Conservation (phyloP, 2,888 invertebrate species). For the Agonopterix heracliana region DNA sequence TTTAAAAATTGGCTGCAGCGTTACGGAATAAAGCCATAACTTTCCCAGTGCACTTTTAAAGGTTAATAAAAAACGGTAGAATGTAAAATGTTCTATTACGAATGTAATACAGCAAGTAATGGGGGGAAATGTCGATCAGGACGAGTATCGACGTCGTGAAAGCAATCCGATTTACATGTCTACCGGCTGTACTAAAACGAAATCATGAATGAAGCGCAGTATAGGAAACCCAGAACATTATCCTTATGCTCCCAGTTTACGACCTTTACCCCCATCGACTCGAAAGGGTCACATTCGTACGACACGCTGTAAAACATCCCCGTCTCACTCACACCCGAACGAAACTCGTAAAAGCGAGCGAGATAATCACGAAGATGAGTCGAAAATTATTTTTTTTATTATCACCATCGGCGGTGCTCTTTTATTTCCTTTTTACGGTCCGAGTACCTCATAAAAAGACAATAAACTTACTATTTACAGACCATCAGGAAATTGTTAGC, state of each 20-base stretch:
- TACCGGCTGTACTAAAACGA: slow-evolving; percentile 70
- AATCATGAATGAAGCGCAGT: slow-evolving; percentile 76
- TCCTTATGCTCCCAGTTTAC: slow-evolving; percentile 77
- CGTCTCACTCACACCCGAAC: slow-evolving; percentile 48
- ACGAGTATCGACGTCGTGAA: slow-evolving; percentile 59
- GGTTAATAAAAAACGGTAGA: slow-evolving; percentile 3
- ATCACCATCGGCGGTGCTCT: slow-evolving; percentile 77
- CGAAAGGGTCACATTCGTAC: slow-evolving; percentile 70
- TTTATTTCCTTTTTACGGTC: slow-evolving; percentile 78
- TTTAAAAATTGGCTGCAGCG: background rate
- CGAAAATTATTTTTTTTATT: slow-evolving; percentile 77
- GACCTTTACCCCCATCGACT: slow-evolving; percentile 75
- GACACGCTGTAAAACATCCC: slow-evolving; percentile 59
- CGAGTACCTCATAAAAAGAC: slow-evolving; percentile 78
- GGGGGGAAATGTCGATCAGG: slow-evolving; percentile 48
- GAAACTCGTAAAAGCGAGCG: slow-evolving; percentile 57
- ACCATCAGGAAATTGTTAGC: slow-evolving; percentile 77
- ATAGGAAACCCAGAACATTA: slow-evolving; percentile 75
- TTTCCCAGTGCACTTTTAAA: slow-evolving; percentile 1
- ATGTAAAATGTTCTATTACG: slow-evolving; percentile 48
- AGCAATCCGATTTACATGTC: slow-evolving; percentile 74
- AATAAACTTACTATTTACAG: slow-evolving; percentile 78
- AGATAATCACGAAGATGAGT: slow-evolving; percentile 74
- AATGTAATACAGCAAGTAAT: slow-evolving; percentile 64
- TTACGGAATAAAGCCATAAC: slow-evolving; percentile 2